Base-by-base conservation (phyloP, 2,797 vertebrate genomes). In the Sebastiscus albofasciatus region DNA sequence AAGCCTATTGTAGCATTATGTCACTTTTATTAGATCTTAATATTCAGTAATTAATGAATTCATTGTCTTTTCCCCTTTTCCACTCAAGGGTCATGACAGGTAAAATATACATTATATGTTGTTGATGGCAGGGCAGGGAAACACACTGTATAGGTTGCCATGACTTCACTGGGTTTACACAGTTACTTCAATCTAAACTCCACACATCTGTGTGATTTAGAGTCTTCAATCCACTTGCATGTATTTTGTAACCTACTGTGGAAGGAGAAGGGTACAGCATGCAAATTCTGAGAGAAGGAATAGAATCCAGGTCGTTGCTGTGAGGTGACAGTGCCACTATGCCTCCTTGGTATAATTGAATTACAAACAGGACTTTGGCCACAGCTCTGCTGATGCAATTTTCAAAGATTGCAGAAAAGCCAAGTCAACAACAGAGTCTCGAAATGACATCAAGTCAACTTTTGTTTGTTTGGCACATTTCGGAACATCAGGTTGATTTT, bases 301-400 rank as follows among this genome's bases (percentile, higher is more conserved):
- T 8, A 54, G 9, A 67, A 26, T 66, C 46, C 74, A 79, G 62
- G n/a, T 70, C 54, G 46, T 34, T 14, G 36, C 61, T 75, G 75
- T 66, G 75, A 77, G 68, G 74, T 56, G 79, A 62, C 64, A 46
- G 24, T 52, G 64, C 46, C 80, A 67, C 78, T 10, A 4, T 34
- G 36, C 39, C 61, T 62, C 75, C 59, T 67, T 39, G 6, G 27
- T 66, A 66, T 72, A 80, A 84, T 12, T 33, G 24, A 82, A 55
- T 84, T 81, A 67, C 76, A 82, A 72, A 83, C 39, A 83, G 24
- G 22, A 27, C 46, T 75, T 72, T 72, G 73, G 74, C 69, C 75
- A 8, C 64, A 49, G 60, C 34, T 58, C 31, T 60, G 20, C 68
- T 74, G 70, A 80, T 77, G 79, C 31, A 58, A 61, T 83, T 76